These are phyloP conservation scores for Phaethon lepturus DNA, from an alignment of 2,113 vertebrate species.

Conservation along the genomic window DNA sequence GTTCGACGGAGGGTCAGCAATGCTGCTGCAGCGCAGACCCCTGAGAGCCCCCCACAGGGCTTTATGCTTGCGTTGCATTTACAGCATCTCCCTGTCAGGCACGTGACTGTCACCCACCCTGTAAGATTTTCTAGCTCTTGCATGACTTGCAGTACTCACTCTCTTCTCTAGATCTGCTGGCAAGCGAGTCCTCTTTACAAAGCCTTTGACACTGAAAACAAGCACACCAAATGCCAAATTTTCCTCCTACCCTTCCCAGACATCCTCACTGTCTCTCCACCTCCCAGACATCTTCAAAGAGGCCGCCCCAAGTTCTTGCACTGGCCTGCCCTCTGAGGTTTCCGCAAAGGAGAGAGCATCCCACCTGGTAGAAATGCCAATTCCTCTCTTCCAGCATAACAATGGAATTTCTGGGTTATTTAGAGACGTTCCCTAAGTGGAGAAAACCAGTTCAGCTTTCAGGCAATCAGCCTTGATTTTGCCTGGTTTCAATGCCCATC, in stretches of 20 bases:
- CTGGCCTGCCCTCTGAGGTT: too few species aligned
- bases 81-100: not conserved
- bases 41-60: not conserved
- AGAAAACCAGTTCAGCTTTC: too few species aligned
- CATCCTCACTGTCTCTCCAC: not conserved
- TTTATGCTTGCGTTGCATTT: rapidly evolving
- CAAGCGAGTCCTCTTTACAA: not conserved
- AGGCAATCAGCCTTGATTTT: too few species aligned
- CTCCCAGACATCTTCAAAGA: not conserved
- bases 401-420: too few species aligned
- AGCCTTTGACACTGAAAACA: not conserved
- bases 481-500: too few species aligned
- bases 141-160: too few species aligned
- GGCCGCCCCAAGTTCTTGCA: not conserved
- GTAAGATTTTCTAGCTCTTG: not conserved
- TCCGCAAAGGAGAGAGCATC: too few species aligned
- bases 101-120: not conserved
- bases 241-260: rapidly evolving
- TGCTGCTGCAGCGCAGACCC: not conserved
- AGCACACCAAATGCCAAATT: not conserved
- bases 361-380: too few species aligned
- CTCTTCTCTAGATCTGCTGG: not conserved
- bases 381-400: too few species aligned
- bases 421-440: too few species aligned
- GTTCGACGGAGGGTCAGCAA: not conserved